Percentiles rank a stretch among this genome's conserved stretches.
Evolutionary conservation across 2,888 invertebrate genomes (phyloP).

Genomic region (Taphrorychus bicolor): DNA sequence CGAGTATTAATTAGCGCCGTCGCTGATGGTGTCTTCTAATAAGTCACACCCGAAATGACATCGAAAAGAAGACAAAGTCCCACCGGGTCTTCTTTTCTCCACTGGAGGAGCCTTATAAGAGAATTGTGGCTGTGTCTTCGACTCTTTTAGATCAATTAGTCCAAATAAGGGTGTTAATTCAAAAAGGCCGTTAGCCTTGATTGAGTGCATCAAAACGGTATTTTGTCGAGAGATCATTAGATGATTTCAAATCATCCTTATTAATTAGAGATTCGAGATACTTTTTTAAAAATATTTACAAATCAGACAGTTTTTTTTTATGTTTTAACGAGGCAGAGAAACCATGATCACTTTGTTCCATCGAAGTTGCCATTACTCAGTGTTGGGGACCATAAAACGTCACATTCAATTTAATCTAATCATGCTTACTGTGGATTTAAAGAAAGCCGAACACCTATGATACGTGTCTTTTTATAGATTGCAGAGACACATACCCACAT

Average conservation of each 20-base stretch:
- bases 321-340: too few relatives aligned
- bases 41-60: too few relatives aligned
- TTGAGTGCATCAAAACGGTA: constrained; percentile 23
- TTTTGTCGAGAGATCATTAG: constrained; percentile 16
- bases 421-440: not conserved
- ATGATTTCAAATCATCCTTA: not conserved
- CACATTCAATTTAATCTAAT: not conserved
- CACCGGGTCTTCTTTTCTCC: not conserved
- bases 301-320: too few relatives aligned
- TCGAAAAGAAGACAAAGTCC: not conserved
- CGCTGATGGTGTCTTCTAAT: too few relatives aligned
- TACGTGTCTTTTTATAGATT: not conserved
- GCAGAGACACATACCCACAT: not conserved
- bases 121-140: constrained; percentile 15
- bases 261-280: not conserved
- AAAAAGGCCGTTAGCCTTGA: constrained; percentile 31
- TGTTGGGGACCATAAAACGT: not conserved
- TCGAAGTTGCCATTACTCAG: not conserved
- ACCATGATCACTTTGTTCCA: too few relatives aligned
- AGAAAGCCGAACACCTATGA: not conserved
- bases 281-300: too few relatives aligned
- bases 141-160: constrained; percentile 22
- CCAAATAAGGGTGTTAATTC: constrained; percentile 36
- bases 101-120: not conserved
- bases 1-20: too few relatives aligned